Evolutionary conservation across 30 jellyfish, hydroid and myxozoan species (phyloP), one percentile per base, ranked within the genome.

Genomic region (Euphysa ruthae): DNA sequence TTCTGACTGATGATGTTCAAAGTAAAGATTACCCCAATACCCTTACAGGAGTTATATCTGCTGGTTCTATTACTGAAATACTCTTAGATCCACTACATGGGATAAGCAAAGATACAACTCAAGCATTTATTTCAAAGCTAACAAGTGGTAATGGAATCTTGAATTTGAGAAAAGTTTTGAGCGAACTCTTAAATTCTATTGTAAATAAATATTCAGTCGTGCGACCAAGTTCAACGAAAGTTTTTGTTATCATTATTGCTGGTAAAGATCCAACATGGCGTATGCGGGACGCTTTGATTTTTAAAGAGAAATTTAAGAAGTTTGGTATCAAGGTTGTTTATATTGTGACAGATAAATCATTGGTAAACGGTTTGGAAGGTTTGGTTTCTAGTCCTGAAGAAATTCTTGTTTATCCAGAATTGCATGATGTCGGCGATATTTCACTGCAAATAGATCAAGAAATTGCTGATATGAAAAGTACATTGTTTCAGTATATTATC

Each of bases 21-120:
- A 43, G 21, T 15, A 49, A 51, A 68, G 75, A n/a, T 21, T 49
- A 43, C 26, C 0, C 46, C 7, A 20, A 31, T 26, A 44, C 54
- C 16, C 25, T 6, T 13, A 54, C 32, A 19, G 80, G 80, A 22
- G 27, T 68, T 68, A 72, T 68, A 8, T 26, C 30, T 22, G 44
- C n/a, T 43, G 80, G 74, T 16, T 49, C 80, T 13, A 51, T 22
- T 30, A 58, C 49, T 6, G 75, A 30, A 15, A 24, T 68, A 6
- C 44, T 43, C n/a, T n/a, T 68, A 43, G 50, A 49, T 18, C 80
- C 80, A 15, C 29, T 24, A 19, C 29, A 63, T 63, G 77, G 77
- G 4, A n/a, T 63, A 15, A 63, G 30, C 33, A 42, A 13, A 30
- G 38, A 20, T 7, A 43, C 24, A 33, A 35, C 42, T 20, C 26